Conservation (phyloP, 2,888 invertebrate species). For the Atrina japonica region DNA sequence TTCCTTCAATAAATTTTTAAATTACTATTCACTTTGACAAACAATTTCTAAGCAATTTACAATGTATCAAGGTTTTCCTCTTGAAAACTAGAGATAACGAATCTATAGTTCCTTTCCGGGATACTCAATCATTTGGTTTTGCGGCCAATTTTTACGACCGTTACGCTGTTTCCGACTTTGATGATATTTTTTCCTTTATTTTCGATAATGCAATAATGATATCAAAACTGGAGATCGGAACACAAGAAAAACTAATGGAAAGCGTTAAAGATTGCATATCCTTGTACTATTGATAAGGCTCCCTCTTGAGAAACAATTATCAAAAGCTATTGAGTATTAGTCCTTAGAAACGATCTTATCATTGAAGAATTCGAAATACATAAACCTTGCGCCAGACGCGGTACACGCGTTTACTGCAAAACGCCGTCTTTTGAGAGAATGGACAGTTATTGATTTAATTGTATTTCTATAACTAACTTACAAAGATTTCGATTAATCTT, state of each 20-base stretch:
- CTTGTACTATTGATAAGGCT: conserved; percentile 23
- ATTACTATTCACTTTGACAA: no score
- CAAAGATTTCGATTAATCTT: no score
- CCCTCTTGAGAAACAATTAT: conserved; percentile 37
- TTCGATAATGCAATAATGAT: conserved; percentile 32
- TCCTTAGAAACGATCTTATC: conserved; percentile 32
- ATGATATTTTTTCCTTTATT: conserved; percentile 21
- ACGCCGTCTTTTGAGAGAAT: no score
- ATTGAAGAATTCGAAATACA: conserved; percentile 22
- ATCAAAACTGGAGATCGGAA: conserved; percentile 23
- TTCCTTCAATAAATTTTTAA: no score
- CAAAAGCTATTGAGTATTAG: conserved; percentile 21
- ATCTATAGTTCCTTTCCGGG: conserved; percentile 4
- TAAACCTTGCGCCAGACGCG: conserved; percentile 22
- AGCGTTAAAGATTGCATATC: conserved; percentile 34
- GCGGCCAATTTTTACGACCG: conserved; percentile 13
- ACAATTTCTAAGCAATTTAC: conserved; percentile 9
- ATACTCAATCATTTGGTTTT: conserved; percentile 12
- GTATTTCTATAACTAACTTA: no score
- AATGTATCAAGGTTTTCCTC: conserved; percentile 4
- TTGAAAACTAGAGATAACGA: neutral
- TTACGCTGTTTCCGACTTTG: conserved; percentile 17
- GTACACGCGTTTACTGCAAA: no score
- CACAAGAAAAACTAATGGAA: conserved; percentile 25
- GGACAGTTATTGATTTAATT: no score